These are phyloP conservation scores for Muntiacus reevesi DNA, from an alignment of 2,113 vertebrate species.

Conservation along the genomic window DNA sequence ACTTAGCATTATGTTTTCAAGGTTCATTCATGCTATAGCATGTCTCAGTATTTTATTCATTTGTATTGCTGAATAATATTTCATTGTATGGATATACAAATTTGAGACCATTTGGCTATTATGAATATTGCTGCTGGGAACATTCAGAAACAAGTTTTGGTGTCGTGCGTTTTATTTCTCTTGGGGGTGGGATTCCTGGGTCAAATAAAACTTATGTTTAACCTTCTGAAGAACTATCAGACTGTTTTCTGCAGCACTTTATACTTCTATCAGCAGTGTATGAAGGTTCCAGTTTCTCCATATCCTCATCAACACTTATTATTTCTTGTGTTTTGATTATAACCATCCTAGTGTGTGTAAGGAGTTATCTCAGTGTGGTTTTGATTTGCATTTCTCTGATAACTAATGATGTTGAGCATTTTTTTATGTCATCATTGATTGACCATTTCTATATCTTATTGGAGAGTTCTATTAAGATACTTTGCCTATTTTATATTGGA, in stretches of 20 bases:
- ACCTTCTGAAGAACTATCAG: neutral
- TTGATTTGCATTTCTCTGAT: neutral
- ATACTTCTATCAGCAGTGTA: neutral
- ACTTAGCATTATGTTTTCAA: neutral
- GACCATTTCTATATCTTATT: neutral
- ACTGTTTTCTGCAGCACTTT: neutral
- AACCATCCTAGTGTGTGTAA: neutral
- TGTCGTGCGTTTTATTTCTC: neutral
- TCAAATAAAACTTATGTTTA: neutral
- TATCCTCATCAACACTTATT: neutral
- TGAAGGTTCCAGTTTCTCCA: neutral
- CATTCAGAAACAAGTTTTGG: neutral
- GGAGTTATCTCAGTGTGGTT: neutral
- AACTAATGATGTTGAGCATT: neutral
- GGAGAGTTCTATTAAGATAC: neutral
- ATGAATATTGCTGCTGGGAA: neutral
- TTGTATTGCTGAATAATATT: neutral
- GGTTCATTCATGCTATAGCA: neutral
- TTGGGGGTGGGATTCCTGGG: neutral
- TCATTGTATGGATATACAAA: neutral
- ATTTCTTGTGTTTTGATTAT: neutral
- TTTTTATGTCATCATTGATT: conserved; percentile 5
- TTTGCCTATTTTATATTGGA: neutral
- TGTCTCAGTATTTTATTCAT: neutral
- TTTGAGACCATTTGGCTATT: neutral